Evolutionary conservation across 2,797 vertebrate species (phyloP).

Genomic region (Anas bahamensis): DNA sequence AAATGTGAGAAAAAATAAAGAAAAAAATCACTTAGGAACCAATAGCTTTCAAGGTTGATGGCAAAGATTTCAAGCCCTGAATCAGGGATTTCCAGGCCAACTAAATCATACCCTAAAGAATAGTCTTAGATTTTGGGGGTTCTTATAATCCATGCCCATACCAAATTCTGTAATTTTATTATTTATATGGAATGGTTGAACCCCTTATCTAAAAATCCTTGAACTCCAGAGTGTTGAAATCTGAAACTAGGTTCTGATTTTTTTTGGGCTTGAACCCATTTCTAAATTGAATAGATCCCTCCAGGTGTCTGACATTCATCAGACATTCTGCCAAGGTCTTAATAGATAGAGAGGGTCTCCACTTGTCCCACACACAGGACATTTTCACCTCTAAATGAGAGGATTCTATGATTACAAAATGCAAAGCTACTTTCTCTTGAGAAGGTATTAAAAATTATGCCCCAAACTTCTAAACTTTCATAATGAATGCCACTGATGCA

Average conservation of each 20-base stretch:
- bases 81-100: not conserved
- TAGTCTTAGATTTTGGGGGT: not conserved
- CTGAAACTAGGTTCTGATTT: not conserved
- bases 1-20: not conserved
- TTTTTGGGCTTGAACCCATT: constrained; percentile 20
- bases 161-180: not conserved
- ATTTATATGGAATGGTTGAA: not conserved
- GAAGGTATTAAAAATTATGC: not conserved
- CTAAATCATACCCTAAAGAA: not conserved
- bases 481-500: constrained; percentile 3
- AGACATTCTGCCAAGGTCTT: constrained; percentile 55
- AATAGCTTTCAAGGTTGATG: not conserved
- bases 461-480: not conserved
- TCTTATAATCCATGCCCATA: not conserved
- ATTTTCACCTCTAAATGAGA: constrained; percentile 11
- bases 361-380: not conserved
- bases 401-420: not conserved
- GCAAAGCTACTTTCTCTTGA: not conserved
- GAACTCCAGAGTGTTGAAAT: not conserved
- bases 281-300: constrained; percentile 54
- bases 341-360: constrained; percentile 1
- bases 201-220: not conserved
- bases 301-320: constrained; percentile 69
- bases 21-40: not conserved
- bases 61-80: not conserved